Base-by-base conservation (phyloP, 2,888 invertebrate species). In the Erebia ligea region DNA sequence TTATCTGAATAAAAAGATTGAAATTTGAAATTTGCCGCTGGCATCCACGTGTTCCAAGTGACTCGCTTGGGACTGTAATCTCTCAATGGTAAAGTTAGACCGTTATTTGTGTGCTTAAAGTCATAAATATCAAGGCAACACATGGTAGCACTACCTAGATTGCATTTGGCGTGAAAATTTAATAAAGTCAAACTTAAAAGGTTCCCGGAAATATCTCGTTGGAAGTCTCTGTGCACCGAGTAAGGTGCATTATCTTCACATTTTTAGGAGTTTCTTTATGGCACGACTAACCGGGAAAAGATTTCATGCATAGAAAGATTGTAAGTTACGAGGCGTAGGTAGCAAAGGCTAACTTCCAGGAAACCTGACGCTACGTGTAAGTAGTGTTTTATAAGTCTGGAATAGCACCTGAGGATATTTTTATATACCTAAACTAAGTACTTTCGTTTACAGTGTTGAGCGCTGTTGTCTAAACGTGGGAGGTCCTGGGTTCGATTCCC, bases 91-190 rank as follows among this genome's bases (percentile, higher is more conserved):
- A 54, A 54, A 19, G 8, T 19, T 19, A 2, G 8, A 11, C 10
- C 17, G 54, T 54, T 19, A 54, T 17, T 54, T 54, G 3, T 2
- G 25, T 25, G 8, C 56, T 57, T 25, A 15, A 21, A 57, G 56
- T 25, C 56, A 57, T 57, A 57, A 57, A 57, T 57, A 57, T 57
- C 61, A 42, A 15, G 10, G 42, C 42, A 61, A 17, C 61, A 17
- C 61, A n/a, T 40, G 25, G 50, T n/a, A 34, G 25, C 25, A 52
- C 34, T 34, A n/a, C 34, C 10, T 76, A 79, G 77, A 79, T 81
- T 80, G 81, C 79, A 80, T 80, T 79, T 75, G 72, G 79, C 80
- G 85, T 85, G 83, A 81, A 84, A 85, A 83, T 84, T 85, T 86
- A 86, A 87, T 86, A 85, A 85, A 84, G 79, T 79, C 78, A 52